Percentiles rank a stretch among this genome's conserved stretches.
Evolutionary conservation across 1,140 invertebrate genomes (phyloP).

Genomic region (Hetaerina americana): DNA sequence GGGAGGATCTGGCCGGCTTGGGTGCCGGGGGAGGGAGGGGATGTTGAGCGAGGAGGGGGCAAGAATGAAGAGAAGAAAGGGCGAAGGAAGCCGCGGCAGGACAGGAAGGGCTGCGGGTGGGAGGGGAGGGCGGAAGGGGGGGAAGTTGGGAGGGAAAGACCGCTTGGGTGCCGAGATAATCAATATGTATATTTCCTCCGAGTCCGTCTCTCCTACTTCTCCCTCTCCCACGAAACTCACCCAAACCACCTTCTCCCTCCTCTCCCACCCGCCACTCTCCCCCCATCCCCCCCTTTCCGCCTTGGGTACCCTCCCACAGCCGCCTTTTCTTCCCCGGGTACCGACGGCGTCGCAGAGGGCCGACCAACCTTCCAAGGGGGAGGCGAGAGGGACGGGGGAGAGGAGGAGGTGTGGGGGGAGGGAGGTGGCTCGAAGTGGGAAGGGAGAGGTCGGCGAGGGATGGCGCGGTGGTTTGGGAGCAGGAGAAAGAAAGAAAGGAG

Average conservation of each 20-base stretch:
- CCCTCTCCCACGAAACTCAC: background rate
- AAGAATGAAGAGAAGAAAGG: too few species aligned
- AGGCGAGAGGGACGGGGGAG: background rate
- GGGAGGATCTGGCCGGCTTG: too few species aligned
- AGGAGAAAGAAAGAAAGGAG: background rate
- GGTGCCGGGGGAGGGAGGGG: too few species aligned
- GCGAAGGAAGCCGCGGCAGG: too few species aligned
- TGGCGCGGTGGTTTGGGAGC: background rate
- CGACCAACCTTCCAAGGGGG: background rate
- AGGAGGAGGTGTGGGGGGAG: background rate
- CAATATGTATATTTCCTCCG: background rate
- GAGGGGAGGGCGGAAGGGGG: background rate
- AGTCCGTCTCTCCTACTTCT: background rate
- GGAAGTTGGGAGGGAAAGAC: background rate
- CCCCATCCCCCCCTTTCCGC: too few species aligned
- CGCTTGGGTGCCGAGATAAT: background rate
- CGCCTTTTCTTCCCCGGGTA: background rate
- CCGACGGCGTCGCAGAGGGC: background rate
- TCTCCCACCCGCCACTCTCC: too few species aligned
- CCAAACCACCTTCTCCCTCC: background rate
- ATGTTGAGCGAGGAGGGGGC: too few species aligned
- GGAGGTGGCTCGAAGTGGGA: too few species aligned
- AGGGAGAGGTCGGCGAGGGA: background rate
- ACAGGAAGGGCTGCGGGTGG: background rate
- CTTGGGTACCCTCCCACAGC: background rate